phyloP scores from a whole-genome alignment of 1,140 invertebrate species.

The Aethina tumida region DNA sequence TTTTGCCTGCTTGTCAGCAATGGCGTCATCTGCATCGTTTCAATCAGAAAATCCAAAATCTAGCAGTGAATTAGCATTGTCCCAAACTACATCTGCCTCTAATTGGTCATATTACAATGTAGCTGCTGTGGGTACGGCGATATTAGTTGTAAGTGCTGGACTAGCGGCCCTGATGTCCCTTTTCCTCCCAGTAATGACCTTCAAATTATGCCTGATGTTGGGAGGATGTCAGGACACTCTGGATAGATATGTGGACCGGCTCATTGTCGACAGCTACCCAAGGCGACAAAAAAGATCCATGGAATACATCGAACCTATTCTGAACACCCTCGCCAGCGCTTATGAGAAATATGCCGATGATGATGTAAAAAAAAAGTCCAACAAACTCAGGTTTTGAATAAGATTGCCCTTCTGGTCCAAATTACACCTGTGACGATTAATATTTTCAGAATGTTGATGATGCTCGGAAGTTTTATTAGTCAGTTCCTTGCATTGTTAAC shows the following conservation, averaged over 20 bases:
- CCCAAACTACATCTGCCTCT: background rate
- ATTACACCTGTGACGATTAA: conserved; percentile 19
- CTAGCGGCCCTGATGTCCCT: conserved; percentile 16
- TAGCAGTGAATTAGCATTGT: background rate
- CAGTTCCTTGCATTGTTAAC: no score
- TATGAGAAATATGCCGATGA: conserved; percentile 24
- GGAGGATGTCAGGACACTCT: conserved; percentile 26
- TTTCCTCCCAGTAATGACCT: conserved; percentile 22
- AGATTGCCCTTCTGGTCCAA: conserved; percentile 23
- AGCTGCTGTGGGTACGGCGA: conserved; percentile 13
- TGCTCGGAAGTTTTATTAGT: no score
- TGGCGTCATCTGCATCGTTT: no score
- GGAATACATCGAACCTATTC: conserved; percentile 21
- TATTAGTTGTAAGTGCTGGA: conserved; percentile 20
- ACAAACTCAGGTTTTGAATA: conserved; percentile 23
- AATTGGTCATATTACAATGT: conserved; percentile 16
- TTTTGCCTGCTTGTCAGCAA: no score
- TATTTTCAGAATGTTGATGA: conserved; percentile 19
- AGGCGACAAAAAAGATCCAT: conserved; percentile 18
- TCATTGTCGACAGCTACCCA: conserved; percentile 9
- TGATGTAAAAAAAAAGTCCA: conserved; percentile 29
- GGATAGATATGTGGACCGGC: conserved; percentile 19
- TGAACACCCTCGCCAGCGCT: conserved; percentile 17
- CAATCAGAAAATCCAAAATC: conserved; percentile 36
- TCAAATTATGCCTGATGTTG: conserved; percentile 29